Percentiles rank a stretch among this genome's conserved stretches.
Evolutionary conservation across 2,888 invertebrate species (phyloP).

Genomic region (Cinara cedri): DNA sequence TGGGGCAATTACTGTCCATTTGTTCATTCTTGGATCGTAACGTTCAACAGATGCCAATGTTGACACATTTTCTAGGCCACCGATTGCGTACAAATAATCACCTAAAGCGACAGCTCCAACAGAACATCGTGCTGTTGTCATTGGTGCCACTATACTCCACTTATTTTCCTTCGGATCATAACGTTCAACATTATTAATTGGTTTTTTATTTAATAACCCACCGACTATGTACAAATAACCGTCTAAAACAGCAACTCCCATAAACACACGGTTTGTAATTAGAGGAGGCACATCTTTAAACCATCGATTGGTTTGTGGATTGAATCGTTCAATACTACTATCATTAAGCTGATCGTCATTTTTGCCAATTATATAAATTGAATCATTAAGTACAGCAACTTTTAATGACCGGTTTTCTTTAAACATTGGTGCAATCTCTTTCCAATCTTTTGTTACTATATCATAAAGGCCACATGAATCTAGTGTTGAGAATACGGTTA

Average conservation of each 20-base stretch:
- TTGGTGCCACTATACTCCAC: conserved; percentile 95
- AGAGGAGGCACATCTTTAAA: conserved; percentile 98
- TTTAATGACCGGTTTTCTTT: conserved; percentile 97
- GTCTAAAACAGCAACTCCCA: conserved; percentile 96
- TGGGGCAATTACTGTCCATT: conserved; percentile 91
- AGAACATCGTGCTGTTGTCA: conserved; percentile 89
- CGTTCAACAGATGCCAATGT: conserved; percentile 95
- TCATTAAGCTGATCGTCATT: conserved; percentile 97
- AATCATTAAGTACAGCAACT: conserved; percentile 94
- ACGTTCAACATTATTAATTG: conserved; percentile 96
- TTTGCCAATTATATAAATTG: conserved; percentile 96
- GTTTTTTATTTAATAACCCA: no score
- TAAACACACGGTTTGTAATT: conserved; percentile 95
- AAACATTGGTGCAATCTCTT: conserved; percentile 98
- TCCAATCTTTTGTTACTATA: conserved; percentile 94
- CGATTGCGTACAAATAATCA: conserved; percentile 95
- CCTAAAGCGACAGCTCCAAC: conserved; percentile 88
- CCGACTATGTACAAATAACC: conserved; percentile 93
- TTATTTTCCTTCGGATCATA: conserved; percentile 98
- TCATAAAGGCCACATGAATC: conserved; percentile 98
- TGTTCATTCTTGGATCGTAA: conserved; percentile 90
- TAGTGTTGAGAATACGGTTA: conserved; percentile 99
- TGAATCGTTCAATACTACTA: conserved; percentile 91
- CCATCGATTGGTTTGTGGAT: conserved; percentile 96
- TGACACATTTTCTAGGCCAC: conserved; percentile 96